Conservation (phyloP, 2,797 vertebrate species). For the Poecilia gillii region DNA sequence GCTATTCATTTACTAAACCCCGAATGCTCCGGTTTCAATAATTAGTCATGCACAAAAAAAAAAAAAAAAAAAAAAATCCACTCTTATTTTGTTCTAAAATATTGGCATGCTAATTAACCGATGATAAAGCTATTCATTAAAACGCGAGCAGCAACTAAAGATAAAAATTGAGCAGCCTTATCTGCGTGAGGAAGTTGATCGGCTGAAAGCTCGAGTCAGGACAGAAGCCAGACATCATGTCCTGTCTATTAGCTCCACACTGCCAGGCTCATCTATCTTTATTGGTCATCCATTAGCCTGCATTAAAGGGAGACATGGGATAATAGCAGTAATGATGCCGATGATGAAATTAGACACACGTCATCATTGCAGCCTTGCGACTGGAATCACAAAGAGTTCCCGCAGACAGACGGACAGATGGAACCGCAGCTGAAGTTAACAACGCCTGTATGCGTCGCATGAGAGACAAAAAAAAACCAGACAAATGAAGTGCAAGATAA, state of each 20-base stretch:
- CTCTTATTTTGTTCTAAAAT: conserved; percentile 21
- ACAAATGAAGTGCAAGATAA: not conserved
- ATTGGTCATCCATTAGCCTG: conserved; percentile 87
- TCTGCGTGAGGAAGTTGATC: conserved; percentile 64
- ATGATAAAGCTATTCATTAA: conserved; percentile 39
- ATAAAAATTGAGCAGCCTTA: conserved; percentile 52
- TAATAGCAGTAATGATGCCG: conserved; percentile 86
- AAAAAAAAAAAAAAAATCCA: conserved; percentile 13
- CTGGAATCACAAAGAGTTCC: conserved; percentile 74
- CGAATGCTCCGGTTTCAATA: conserved; percentile 26
- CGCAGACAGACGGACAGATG: conserved; percentile 56
- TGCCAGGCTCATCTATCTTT: conserved; percentile 88
- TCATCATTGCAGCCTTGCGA: conserved; percentile 69
- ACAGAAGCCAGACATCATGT: conserved; percentile 87
- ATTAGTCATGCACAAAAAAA: conserved; percentile 17
- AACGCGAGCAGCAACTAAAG: conserved; percentile 33
- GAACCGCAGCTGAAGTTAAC: conserved; percentile 44
- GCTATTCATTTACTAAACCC: conserved; percentile 38
- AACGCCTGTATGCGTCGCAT: conserved; percentile 7
- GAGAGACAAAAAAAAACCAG: not conserved
- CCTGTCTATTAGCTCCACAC: conserved; percentile 85
- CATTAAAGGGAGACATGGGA: conserved; percentile 85
- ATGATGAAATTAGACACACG: conserved; percentile 84
- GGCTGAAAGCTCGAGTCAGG: conserved; percentile 71
- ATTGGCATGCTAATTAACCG: conserved; percentile 38